Evolutionary conservation across 2,888 invertebrate species (phyloP).

Genomic region (Galeruca laticollis): DNA sequence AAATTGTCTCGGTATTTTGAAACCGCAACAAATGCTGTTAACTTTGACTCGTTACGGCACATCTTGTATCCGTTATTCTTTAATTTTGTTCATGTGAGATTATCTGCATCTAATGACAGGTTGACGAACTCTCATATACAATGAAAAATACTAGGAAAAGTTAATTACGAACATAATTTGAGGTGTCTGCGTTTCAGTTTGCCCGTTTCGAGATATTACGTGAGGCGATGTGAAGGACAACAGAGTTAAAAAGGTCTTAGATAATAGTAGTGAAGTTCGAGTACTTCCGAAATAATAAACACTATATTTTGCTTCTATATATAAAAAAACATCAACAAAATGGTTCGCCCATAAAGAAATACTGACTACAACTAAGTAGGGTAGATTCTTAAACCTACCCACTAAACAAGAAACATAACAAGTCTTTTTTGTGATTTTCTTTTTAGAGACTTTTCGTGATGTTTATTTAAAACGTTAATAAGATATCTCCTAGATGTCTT

Average conservation of each 20-base stretch:
- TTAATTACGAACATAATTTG: conserved; percentile 53
- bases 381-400: too few species aligned
- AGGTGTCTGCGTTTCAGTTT: conserved; percentile 48
- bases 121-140: conserved; percentile 47
- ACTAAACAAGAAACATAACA: too few species aligned
- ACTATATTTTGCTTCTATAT: too few species aligned
- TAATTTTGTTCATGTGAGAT: conserved; percentile 38
- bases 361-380: too few species aligned
- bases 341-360: too few species aligned
- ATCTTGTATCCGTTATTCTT: conserved; percentile 23
- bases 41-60: conserved; percentile 24
- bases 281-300: too few species aligned
- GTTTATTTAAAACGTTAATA: too few species aligned
- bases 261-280: conserved; percentile 14
- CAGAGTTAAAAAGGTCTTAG: conserved; percentile 31
- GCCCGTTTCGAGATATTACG: conserved; percentile 43
- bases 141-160: conserved; percentile 52
- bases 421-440: too few species aligned
- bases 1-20: neutral
- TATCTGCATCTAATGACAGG: conserved; percentile 48
- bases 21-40: conserved; percentile 5
- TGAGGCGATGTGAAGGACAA: conserved; percentile 40
- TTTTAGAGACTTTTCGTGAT: too few species aligned
- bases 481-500: too few species aligned
- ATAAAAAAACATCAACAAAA: too few species aligned